phyloP scores from a whole-genome alignment of 2,797 vertebrate genomes.

The Triplophysa bombifrons region DNA sequence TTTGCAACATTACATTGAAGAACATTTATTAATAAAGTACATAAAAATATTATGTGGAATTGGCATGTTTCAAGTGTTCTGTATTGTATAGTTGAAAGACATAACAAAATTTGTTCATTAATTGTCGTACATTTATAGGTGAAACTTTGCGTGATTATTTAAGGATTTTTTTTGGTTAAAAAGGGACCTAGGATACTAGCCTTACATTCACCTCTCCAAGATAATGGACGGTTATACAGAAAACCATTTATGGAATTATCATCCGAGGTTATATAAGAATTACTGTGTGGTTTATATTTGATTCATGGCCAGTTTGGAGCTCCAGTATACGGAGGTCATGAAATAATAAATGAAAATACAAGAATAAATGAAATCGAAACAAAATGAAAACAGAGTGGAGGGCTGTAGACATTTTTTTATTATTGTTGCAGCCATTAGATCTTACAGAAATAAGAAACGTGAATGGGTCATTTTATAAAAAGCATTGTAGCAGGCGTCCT shows the following conservation, averaged over 20 bases:
- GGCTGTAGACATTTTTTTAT: background rate
- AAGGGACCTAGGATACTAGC: background rate
- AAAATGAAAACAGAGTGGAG: background rate
- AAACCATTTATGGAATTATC: background rate
- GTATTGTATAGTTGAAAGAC: background rate
- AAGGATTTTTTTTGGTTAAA: background rate
- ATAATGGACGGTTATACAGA: background rate
- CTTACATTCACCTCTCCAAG: background rate
- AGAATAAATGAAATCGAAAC: background rate
- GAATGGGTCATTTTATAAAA: background rate
- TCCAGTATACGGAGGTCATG: background rate
- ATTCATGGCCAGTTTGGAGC: background rate
- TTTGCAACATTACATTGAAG: background rate
- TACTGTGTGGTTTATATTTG: background rate
- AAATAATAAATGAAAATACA: too few relatives aligned
- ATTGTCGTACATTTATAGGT: background rate
- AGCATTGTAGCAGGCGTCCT: background rate
- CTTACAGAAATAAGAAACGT: constrained; percentile 2
- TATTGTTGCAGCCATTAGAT: background rate
- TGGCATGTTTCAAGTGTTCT: background rate
- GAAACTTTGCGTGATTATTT: background rate
- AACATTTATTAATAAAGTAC: background rate
- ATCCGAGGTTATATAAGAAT: background rate
- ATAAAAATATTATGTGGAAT: background rate
- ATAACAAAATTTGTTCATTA: background rate